phyloP scores from a whole-genome alignment of 2,113 vertebrate genomes.

The Austrofundulus limnaeus region DNA sequence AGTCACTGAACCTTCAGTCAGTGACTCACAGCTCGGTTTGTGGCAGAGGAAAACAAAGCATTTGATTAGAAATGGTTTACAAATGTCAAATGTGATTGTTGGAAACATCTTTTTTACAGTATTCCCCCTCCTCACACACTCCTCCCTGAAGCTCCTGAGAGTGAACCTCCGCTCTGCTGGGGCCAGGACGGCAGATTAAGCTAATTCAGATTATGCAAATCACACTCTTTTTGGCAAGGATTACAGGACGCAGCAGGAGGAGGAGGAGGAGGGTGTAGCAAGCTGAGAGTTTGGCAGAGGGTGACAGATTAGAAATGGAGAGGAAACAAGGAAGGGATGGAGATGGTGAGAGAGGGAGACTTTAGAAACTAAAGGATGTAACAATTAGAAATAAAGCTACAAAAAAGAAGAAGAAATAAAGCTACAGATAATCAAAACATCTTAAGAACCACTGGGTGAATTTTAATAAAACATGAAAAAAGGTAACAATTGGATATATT shows the following conservation, averaged over 20 bases:
- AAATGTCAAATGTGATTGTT: constrained; percentile 22
- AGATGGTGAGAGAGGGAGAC: background rate
- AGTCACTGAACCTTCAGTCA: constrained; percentile 18
- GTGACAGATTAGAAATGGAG: constrained; percentile 35
- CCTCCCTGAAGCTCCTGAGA: constrained; percentile 5
- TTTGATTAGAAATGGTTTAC: constrained; percentile 25
- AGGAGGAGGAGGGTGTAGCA: constrained; percentile 23
- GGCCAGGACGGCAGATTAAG: constrained; percentile 65
- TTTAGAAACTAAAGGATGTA: constrained; percentile 23
- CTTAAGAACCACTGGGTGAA: too few relatives aligned
- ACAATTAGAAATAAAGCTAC: background rate
- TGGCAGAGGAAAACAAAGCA: constrained; percentile 34
- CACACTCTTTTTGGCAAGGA: constrained; percentile 45
- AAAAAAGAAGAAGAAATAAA: constrained; percentile 2
- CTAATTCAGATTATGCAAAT: constrained; percentile 78
- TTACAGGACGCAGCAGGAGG: constrained; percentile 50
- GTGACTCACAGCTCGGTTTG: constrained; percentile 8
- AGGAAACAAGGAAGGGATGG: constrained; percentile 30
- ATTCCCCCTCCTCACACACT: background rate
- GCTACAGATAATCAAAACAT: too few relatives aligned
- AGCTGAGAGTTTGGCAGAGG: constrained; percentile 28
- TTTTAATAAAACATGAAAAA: too few relatives aligned
- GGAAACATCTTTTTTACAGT: constrained; percentile 18
- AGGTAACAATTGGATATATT: too few relatives aligned
- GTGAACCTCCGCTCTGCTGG: constrained; percentile 26